Evolutionary conservation across 2,888 invertebrate species (phyloP).

Genomic region (Lithodes maja): DNA sequence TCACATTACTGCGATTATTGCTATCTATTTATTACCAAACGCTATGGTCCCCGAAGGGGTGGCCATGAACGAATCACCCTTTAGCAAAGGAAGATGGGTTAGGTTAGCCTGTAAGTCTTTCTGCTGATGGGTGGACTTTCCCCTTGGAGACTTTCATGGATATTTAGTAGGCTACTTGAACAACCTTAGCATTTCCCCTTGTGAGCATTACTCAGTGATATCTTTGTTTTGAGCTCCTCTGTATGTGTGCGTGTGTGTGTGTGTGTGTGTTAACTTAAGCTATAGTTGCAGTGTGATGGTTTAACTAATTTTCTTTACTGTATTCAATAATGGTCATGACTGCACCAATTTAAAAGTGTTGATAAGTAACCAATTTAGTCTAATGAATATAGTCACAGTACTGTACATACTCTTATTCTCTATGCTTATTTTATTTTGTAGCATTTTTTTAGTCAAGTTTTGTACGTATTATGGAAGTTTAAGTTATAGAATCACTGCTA

Average conservation of each 20-base stretch:
- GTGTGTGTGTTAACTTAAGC: not conserved
- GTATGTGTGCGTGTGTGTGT: conserved; percentile 4
- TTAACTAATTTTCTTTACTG: conserved; percentile 24
- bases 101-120: too few species aligned
- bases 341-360: conserved; percentile 34
- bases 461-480: conserved; percentile 19
- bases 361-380: conserved; percentile 8
- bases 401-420: conserved; percentile 6
- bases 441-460: not conserved
- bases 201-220: too few species aligned
- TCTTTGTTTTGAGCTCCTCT: too few species aligned
- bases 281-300: conserved; percentile 32
- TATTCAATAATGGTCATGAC: conserved; percentile 25
- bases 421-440: conserved; percentile 30
- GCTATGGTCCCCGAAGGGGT: too few species aligned
- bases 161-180: too few species aligned
- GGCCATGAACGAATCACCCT: too few species aligned
- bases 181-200: too few species aligned
- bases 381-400: conserved; percentile 32
- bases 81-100: too few species aligned
- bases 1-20: too few species aligned
- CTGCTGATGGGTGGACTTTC: too few species aligned
- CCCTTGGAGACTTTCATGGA: too few species aligned
- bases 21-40: too few species aligned
- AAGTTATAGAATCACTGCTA: conserved; percentile 45